Base-by-base conservation (phyloP, 2,888 invertebrate genomes). In the Melipona beecheii region DNA sequence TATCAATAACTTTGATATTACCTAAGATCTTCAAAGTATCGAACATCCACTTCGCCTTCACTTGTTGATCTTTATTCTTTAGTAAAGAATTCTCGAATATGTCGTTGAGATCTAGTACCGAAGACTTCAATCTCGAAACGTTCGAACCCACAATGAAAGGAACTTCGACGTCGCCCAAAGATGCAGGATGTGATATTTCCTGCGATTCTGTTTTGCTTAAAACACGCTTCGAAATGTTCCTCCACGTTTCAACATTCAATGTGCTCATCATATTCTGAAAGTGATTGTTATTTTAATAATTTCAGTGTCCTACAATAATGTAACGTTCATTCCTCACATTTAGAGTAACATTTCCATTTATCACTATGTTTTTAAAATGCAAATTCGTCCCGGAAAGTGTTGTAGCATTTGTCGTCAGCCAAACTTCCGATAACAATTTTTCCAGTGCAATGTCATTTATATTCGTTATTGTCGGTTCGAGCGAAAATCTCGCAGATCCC, bases 51-150 rank as follows among this genome's bases (percentile, higher is more conserved):
- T 92, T 91, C 17, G 94, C 94, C 9, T 91, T 88, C 54, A 96
- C 93, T 24, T 91, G 93, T 93, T 96, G 96, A 49, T 94, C 90
- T 76, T 93, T 94, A 6, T 95, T 93, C 89, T 95, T 95, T 89
- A 96, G 96, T 69, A 96, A 94, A 84, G 96, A 96, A 89, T 95
- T 95, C 24, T 95, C 89, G 27, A 94, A 92, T 64, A 96, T 88
- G 87, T 94, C 93, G 13, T 93, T 91, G 72, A 96, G 89, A n/a
- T 86, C 70, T 21, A 85, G 31, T 31, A 71, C 62, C 2, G 83
- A 87, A 50, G 89, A 87, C 31, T 76, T 81, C 27, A 92, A 60
- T n/a, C 6, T 83, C 17, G 91, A 87, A 72, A 65, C 71, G 19
- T 78, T 69, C 17, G 81, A 76, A 15, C 89, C 90, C 17, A 83